A percentile compares a stretch with the other conserved stretches of the same genome.
Conservation (phyloP, 1,140 invertebrate species). For the Cardiocondyla obscurior region DNA sequence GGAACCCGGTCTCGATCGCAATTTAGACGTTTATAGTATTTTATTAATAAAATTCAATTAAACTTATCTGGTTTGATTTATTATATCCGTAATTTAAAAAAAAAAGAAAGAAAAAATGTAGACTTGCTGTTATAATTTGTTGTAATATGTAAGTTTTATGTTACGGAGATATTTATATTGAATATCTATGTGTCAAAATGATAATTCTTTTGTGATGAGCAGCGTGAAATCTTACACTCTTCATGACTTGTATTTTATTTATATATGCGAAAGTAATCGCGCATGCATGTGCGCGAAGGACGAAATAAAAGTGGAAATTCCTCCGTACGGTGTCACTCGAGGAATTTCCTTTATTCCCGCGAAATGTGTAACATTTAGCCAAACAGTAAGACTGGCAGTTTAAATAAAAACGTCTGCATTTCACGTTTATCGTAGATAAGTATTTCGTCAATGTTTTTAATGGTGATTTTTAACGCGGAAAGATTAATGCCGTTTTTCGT, state of each 20-base stretch:
- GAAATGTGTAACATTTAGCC: neutral
- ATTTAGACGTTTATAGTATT: too few species aligned
- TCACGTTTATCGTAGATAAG: neutral
- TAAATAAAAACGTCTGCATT: neutral
- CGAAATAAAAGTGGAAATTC: neutral
- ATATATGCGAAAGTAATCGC: neutral
- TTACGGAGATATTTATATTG: neutral
- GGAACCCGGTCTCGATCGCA: neutral
- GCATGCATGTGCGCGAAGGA: neutral
- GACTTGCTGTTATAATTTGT: neutral
- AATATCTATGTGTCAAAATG: neutral
- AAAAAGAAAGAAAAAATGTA: too few species aligned
- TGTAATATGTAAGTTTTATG: neutral
- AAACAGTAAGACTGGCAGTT: neutral
- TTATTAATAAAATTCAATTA: too few species aligned
- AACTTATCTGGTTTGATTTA: too few species aligned
- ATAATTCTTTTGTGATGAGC: neutral
- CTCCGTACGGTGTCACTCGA: neutral
- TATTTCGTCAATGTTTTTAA: neutral
- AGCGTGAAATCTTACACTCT: neutral
- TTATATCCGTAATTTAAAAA: neutral
- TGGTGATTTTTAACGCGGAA: neutral
- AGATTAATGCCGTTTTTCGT: neutral
- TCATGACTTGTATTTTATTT: constrained; percentile 7
- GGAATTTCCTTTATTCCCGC: neutral